Evolutionary conservation across 2,888 invertebrate genomes (phyloP), one percentile per base, ranked within the genome.

Genomic region (Hirtodrosophila histrioides): DNA sequence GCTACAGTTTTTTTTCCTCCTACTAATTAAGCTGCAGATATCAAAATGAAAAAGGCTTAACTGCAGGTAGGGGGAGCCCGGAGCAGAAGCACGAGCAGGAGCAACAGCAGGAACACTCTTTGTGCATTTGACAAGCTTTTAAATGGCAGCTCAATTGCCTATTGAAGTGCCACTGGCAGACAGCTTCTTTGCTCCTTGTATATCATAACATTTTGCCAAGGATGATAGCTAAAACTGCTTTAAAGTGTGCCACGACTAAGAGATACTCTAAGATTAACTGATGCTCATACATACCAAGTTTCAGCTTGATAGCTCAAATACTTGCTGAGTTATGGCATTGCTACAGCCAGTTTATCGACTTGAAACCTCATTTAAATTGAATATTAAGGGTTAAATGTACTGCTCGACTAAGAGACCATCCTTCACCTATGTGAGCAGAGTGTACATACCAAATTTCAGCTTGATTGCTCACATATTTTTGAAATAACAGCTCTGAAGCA

Each of bases 111-210:
- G 29, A 33, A 10, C 54, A 33, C 54, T 36, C 66, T 67, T 69
- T 53, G 75, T 82, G 81, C 85, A 56, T 58, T 67, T 84, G 81
- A 84, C 85, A 84, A 67, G 63, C 56, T 23, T 55, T 53, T 37
- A 62, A 75, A 57, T 62, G 75, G 53, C 63, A 67, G 57, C 63
- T 71, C 71, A 60, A 71, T 68, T 54, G 67, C 60, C 67, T 63
- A 78, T 76, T 73, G 76, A 74, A 67, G 60, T 76, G 85, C 65
- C 81, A 80, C 53, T 75, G 36, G 44, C 74, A 75, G 75, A 44
- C 60, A 41, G 51, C 54, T n/a, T 4, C 6, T 40, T n/a, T 48
- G 40, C 50, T 11, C 8, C 39, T 56, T 51, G 37, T 11, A 48
- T 43, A 43, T 31, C 35, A 27, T 36, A 43, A 31, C 9, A 36